Conservation (phyloP, 2,797 vertebrate species). For the Sebastes itinus region DNA sequence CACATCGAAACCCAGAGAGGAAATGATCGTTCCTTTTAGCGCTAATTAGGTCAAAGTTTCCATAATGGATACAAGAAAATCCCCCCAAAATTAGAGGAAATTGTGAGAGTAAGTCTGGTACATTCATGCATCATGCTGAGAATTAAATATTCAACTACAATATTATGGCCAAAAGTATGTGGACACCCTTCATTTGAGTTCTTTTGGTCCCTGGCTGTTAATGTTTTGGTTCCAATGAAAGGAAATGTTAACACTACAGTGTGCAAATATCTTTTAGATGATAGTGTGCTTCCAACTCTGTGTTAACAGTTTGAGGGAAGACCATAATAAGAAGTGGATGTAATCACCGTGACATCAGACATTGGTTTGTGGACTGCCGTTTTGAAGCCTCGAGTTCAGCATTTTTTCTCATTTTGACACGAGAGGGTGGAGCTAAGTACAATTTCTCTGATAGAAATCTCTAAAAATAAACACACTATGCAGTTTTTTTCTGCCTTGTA, state of each 20-base stretch:
- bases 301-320: neutral
- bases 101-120: neutral
- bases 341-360: fast-evolving
- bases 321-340: neutral
- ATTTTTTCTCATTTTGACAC: too few relatives aligned
- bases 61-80: slow-evolving; percentile 23
- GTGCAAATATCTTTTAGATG: fast-evolving
- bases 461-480: neutral
- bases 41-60: slow-evolving; percentile 65
- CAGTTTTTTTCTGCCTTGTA: neutral
- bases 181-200: neutral
- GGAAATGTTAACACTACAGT: neutral
- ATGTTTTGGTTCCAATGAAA: neutral
- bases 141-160: neutral
- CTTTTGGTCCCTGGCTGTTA: fast-evolving
- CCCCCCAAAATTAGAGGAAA: neutral
- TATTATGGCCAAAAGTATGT: neutral
- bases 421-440: too few relatives aligned
- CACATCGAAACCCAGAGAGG: slow-evolving; percentile 23
- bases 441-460: neutral
- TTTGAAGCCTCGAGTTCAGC: too few relatives aligned
- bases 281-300: too few relatives aligned
- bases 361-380: too few relatives aligned
- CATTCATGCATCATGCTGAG: neutral
- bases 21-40: slow-evolving; percentile 51